Conservation (phyloP, 2,113 vertebrate species). For the Microcebus ravelobensis region DNA sequence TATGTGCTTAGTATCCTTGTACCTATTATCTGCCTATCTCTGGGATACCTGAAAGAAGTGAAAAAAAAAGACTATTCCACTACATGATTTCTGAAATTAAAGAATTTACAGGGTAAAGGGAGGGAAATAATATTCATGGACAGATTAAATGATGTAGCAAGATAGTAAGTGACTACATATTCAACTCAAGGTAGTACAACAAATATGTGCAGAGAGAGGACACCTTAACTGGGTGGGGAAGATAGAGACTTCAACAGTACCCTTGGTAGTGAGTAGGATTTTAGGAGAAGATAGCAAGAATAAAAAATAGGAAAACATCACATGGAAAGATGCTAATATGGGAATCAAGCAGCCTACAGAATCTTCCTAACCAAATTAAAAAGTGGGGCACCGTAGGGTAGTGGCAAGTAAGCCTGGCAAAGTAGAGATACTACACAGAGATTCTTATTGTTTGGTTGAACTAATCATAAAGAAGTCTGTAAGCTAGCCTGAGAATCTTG, state of each 20-base stretch:
- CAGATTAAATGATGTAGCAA: neutral
- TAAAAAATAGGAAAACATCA: neutral
- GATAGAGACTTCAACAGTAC: neutral
- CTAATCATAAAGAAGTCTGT: neutral
- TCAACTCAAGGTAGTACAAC: neutral
- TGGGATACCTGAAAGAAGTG: neutral
- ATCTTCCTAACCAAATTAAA: neutral
- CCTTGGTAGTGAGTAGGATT: neutral
- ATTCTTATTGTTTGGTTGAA: neutral
- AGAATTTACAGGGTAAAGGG: neutral
- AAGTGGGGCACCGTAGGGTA: neutral
- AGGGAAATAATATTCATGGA: neutral
- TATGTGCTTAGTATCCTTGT: neutral
- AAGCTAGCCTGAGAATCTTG: neutral
- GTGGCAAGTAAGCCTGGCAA: neutral
- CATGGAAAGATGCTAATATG: neutral
- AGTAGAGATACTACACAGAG: neutral
- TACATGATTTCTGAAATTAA: neutral
- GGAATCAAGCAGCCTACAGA: neutral
- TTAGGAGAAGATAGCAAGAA: neutral
- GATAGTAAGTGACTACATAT: neutral
- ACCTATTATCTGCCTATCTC: neutral
- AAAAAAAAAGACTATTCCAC: neutral
- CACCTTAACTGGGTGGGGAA: neutral
- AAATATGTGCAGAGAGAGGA: neutral